phyloP scores from a whole-genome alignment of 2,797 vertebrate species.

The Alexandromys oeconomus region DNA sequence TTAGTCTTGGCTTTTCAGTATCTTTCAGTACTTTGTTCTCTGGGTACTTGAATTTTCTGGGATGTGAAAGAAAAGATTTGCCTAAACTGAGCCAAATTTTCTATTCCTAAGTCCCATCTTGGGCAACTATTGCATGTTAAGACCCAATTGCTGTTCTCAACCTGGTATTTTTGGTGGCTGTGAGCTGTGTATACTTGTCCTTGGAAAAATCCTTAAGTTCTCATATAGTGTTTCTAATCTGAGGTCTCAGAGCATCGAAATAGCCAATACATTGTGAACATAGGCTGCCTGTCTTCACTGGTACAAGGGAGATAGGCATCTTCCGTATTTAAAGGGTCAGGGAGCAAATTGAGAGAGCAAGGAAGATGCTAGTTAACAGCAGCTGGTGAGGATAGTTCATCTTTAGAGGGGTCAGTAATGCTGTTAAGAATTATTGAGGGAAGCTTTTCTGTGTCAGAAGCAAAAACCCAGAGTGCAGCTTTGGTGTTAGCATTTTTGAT shows the following conservation, averaged over 20 bases:
- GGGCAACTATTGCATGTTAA: constrained; percentile 2
- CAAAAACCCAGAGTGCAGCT: not conserved
- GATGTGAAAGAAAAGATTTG: constrained; percentile 28
- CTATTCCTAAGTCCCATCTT: not conserved
- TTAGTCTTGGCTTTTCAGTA: not conserved
- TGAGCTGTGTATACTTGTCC: not conserved
- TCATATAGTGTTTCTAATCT: constrained; percentile 1
- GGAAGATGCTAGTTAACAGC: not conserved
- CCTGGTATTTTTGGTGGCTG: constrained; percentile 7
- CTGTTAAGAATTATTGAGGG: not conserved
- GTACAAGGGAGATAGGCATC: not conserved
- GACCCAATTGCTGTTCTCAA: not conserved
- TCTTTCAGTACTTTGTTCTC: not conserved
- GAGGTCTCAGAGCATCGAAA: not conserved
- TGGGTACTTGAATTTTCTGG: not conserved
- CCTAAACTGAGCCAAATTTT: not conserved
- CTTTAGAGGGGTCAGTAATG: constrained; percentile 39
- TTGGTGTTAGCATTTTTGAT: constrained; percentile 28
- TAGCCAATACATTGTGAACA: not conserved
- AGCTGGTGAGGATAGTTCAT: not conserved
- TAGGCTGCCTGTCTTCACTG: not conserved
- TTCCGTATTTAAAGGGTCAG: not conserved
- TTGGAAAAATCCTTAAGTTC: constrained; percentile 46
- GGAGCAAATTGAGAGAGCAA: not conserved
- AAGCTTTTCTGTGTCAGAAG: not conserved